Conservation (phyloP, 1,140 invertebrate genomes). For the Pseudachorutes palmiensis region DNA sequence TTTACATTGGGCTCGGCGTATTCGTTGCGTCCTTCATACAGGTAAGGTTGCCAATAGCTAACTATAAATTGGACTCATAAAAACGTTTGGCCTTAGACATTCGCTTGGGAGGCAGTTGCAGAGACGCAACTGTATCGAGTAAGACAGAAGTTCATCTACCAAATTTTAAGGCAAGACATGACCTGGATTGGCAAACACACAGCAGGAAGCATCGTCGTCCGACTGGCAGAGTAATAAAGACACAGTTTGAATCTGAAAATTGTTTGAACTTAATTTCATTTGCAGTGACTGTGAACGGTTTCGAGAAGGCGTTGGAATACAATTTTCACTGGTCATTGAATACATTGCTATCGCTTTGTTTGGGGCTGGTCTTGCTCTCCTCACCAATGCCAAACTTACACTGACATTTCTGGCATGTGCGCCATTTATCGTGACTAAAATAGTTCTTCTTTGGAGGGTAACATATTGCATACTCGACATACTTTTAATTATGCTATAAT, state of each 20-base stretch:
- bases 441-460: not conserved
- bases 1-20: conserved; percentile 30
- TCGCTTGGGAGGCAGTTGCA: conserved; percentile 43
- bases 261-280: conserved; percentile 15
- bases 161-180: conserved; percentile 60
- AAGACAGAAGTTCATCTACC: conserved; percentile 43
- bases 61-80: too few relatives aligned
- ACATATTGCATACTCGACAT: too few relatives aligned
- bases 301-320: conserved; percentile 82
- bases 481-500: conserved; percentile 37
- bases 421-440: conserved; percentile 47
- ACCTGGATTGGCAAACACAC: conserved; percentile 74
- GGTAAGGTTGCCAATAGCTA: too few relatives aligned
- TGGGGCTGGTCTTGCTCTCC: conserved; percentile 62
- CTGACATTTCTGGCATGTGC: conserved; percentile 67
- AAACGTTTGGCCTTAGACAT: too few relatives aligned
- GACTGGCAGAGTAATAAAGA: conserved; percentile 66
- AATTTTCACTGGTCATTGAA: conserved; percentile 68
- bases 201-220: conserved; percentile 69
- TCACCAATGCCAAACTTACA: conserved; percentile 72
- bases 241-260: too few relatives aligned
- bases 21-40: conserved; percentile 33
- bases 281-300: conserved; percentile 76
- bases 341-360: conserved; percentile 59
- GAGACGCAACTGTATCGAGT: conserved; percentile 43